phyloP scores from a whole-genome alignment of 2,113 vertebrate genomes.

The Ceyx cyanopectus region DNA sequence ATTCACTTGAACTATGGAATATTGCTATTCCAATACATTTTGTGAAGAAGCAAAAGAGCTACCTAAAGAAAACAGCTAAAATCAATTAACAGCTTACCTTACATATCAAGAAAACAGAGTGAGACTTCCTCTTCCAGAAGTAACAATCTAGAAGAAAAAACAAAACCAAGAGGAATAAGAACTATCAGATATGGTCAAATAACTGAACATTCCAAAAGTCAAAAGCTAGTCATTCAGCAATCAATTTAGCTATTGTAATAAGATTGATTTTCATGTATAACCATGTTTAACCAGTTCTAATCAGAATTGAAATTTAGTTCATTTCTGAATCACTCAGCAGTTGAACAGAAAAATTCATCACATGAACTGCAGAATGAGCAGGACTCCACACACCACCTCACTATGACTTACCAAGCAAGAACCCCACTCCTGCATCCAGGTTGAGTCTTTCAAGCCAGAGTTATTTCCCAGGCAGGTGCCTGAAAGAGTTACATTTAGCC shows the following conservation, averaged over 20 bases:
- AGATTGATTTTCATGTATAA: not conserved
- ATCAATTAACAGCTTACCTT: not conserved
- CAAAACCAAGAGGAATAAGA: not conserved
- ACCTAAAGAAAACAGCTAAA: not conserved
- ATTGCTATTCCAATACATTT: not conserved
- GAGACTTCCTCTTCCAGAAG: not conserved
- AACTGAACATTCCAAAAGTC: not conserved
- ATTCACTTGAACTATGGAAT: fast-evolving
- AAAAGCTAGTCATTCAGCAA: not conserved
- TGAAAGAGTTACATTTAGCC: not conserved
- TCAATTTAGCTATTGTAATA: not conserved
- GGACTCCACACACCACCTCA: not conserved
- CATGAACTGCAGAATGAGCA: constrained; percentile 57
- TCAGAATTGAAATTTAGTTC: constrained; percentile 79
- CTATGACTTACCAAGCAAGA: not conserved
- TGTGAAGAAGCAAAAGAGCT: not conserved
- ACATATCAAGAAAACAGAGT: not conserved
- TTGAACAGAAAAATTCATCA: constrained; percentile 81
- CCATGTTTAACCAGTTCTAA: constrained; percentile 51
- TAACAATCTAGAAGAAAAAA: constrained; percentile 4
- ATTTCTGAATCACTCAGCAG: constrained; percentile 82
- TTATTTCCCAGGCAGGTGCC: not conserved
- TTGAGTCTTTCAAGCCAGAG: not conserved
- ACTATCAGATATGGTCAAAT: not conserved
- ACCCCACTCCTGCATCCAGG: not conserved